Evolutionary conservation across 2,888 invertebrate genomes (phyloP), one percentile per base, ranked within the genome.

Genomic region (Sinhomidia bicolor): DNA sequence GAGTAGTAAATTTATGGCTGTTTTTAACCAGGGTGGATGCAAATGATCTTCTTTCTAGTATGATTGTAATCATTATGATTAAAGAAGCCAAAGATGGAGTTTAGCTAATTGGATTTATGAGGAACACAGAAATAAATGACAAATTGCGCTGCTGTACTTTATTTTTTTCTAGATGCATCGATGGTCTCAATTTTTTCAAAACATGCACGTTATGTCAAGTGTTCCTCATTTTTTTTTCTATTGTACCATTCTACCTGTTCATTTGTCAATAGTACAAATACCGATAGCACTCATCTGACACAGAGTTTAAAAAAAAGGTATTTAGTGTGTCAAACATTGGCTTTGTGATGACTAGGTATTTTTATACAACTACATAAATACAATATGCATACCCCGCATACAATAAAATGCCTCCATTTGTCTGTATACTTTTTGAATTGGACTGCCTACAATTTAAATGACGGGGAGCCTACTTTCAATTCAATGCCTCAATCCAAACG

Each of bases 81-180:
- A 44, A 36, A 51, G 82, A 32, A 71, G 71, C 82, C 82, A 71
- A 71, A 71, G 57, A 71, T 71, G 82, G 82, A 57, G 26, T 83
- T 36, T 36, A 20, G 41, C 82, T 83, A 83, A 83, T 83, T 83
- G 82, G 82, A 71, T 71, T 83, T 83, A 44, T 83, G 14, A n/a
- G 65, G 14, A 83, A 68, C 36, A 68, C 14, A 65, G 6, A 6
- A 10, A 23, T 60, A 23, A 60, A 23, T n/a, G n/a, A n/a, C n/a
- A n/a, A 60, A 60, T 60, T 4, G 4, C 6, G 60, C 9, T 20
- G 57, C 10, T 17, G 20, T 20, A 12, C 9, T 12, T 23, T 9
- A 1, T 60, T 57, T 57, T 17, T n/a, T n/a, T n/a, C n/a, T n/a
- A n/a, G n/a, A n/a, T n/a, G 12, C 32, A 10, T 71, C 17, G 51